Evolutionary conservation across 1,140 invertebrate species (phyloP), one percentile per base, ranked within the genome.

Genomic region (Lethrus apterus): DNA sequence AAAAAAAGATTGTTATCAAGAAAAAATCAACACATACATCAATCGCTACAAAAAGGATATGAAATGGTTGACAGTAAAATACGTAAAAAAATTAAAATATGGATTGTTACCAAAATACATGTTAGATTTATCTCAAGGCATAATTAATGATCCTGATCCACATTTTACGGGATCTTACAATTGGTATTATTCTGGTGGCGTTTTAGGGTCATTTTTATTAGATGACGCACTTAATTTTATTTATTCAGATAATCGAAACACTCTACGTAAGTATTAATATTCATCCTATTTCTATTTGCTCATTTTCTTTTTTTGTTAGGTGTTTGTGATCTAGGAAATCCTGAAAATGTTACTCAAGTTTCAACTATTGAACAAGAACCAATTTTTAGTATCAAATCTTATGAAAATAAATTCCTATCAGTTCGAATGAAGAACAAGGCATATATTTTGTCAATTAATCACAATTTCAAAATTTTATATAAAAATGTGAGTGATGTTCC

Each of bases 181-280:
- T 13, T 44, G 42, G 42, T 44, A 44, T 33, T 44, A 44, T 33
- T 32, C 42, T 20, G 42, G 42, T 0, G 42, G 42, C 29, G 8
- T 42, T 42, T 21, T 42, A 3, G 40, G 17, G n/a, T 17, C 14
- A 26, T 42, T 19, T 14, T 4, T 4, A 26, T 13, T 29, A 29
- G 10, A 23, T 29, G 15, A 26, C 17, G 40, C 24, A 29, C 11
- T 26, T 4, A 17, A 42, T 29, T 42, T 42, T 7, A 15, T 42
- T 2, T 42, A 15, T 26, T 4, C 40, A 11, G 18, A 38, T 21
- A 21, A 38, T 21, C n/a, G 2, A 13, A 38, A 38, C 13, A 13
- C 24, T 2, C 35, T 38, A 11, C 18, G 35, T 38, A 38, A 21
- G 35, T 38, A 38, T 9, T 5, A 38, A 21, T 23, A 4, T 38